Evolutionary conservation across 2,113 vertebrate genomes (phyloP).

Genomic region (Sinosuthora webbiana): DNA sequence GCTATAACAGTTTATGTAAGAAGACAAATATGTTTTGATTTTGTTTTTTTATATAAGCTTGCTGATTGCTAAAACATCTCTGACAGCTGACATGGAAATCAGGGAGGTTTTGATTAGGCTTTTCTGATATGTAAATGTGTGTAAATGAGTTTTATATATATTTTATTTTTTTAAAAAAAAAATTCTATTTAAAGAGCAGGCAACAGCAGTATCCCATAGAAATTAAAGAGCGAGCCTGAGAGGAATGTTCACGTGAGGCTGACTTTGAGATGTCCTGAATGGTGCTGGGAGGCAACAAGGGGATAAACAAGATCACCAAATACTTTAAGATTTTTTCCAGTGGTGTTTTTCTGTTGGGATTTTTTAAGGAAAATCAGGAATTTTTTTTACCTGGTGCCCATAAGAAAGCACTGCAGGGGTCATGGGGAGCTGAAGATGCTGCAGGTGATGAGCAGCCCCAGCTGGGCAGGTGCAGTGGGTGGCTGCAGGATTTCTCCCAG

Average conservation of each 20-base stretch:
- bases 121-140: constrained; percentile 52
- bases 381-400: not conserved
- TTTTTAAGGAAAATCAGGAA: not conserved
- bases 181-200: not conserved
- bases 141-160: not conserved
- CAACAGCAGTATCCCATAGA: not conserved
- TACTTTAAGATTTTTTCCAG: not conserved
- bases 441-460: not conserved
- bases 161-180: not conserved
- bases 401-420: not conserved
- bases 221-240: not conserved
- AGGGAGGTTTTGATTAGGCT: constrained; percentile 47
- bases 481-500: not conserved
- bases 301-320: not conserved
- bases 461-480: not conserved
- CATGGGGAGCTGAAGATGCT: not conserved
- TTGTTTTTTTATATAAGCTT: constrained; percentile 11
- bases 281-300: accelerated
- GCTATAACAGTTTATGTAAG: constrained; percentile 5
- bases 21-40: constrained; percentile 37
- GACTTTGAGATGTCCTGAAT: not conserved
- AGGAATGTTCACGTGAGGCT: not conserved
- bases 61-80: constrained; percentile 37
- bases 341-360: not conserved
- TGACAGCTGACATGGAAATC: constrained; percentile 37